Percentiles rank a stretch among this genome's conserved stretches.
Evolutionary conservation across 2,888 invertebrate species (phyloP).

Genomic region (Diadromus collaris): DNA sequence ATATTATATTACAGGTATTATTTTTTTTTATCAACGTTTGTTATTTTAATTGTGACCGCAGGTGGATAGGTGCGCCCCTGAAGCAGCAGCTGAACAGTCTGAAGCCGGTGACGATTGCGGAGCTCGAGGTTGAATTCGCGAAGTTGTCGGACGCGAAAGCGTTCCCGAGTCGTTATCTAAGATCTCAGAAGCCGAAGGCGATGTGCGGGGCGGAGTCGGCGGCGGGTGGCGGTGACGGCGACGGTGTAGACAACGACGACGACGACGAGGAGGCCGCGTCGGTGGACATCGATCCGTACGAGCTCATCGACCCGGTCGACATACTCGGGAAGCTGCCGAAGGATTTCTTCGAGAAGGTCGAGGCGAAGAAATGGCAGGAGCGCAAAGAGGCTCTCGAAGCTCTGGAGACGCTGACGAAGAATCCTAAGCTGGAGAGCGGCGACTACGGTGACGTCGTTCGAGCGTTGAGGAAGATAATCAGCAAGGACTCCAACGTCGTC

Average conservation of each 20-base stretch:
- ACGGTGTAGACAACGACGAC: constrained; percentile 70
- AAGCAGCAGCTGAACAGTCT: constrained; percentile 92
- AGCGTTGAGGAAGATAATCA: constrained; percentile 93
- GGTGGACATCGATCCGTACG: constrained; percentile 92
- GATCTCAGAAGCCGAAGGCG: constrained; percentile 90
- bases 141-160: constrained; percentile 86
- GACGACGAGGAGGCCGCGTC: constrained; percentile 82
- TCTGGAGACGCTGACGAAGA: constrained; percentile 88
- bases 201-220: constrained; percentile 81
- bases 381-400: constrained; percentile 95
- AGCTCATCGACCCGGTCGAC: constrained; percentile 95
- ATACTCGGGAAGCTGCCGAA: constrained; percentile 96
- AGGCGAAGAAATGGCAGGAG: constrained; percentile 98
- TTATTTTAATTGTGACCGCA: constrained; percentile 71
- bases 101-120: constrained; percentile 94
- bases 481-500: constrained; percentile 97
- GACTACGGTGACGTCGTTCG: constrained; percentile 96
- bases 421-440: constrained; percentile 93
- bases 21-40: constrained; percentile 3
- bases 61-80: constrained; percentile 93
- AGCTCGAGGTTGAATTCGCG: constrained; percentile 93
- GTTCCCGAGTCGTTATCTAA: constrained; percentile 87
- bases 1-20: not conserved
- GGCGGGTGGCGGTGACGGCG: constrained; percentile 81
- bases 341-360: constrained; percentile 96